Evolutionary conservation across 2,888 invertebrate species (phyloP).

Genomic region (Leuctra nigra): DNA sequence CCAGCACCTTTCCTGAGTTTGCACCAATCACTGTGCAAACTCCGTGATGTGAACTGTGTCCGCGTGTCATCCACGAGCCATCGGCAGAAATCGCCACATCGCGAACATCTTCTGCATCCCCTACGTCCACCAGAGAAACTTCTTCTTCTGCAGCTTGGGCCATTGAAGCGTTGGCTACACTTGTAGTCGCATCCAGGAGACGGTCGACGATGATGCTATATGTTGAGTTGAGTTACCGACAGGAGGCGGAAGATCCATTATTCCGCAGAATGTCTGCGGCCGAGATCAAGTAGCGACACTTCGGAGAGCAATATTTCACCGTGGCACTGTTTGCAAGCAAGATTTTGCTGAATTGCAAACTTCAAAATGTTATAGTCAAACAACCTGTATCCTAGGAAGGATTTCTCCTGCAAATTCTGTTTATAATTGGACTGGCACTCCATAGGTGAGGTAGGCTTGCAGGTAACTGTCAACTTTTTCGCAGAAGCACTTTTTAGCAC

Average conservation of each 20-base stretch:
- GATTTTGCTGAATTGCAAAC: constrained; percentile 32
- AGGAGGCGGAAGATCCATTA: constrained; percentile 17
- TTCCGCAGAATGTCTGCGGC: constrained; percentile 20
- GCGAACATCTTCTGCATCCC: neutral
- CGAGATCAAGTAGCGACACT: constrained; percentile 5
- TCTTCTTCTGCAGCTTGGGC: constrained; percentile 9
- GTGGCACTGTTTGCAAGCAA: constrained; percentile 9
- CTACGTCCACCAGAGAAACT: neutral
- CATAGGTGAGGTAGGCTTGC: neutral
- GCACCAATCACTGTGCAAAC: constrained; percentile 12
- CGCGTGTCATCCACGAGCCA: constrained; percentile 13
- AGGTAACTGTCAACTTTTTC: neutral
- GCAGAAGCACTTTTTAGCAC: neutral
- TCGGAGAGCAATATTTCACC: constrained; percentile 7
- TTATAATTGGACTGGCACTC: neutral
- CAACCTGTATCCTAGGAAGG: neutral
- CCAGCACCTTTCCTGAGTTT: constrained; percentile 12
- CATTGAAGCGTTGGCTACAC: constrained; percentile 2
- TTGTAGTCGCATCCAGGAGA: neutral
- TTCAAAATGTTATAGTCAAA: constrained; percentile 33
- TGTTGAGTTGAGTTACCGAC: neutral
- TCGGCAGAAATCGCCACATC: constrained; percentile 7
- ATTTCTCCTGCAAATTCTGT: neutral
- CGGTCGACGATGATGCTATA: constrained; percentile 2
- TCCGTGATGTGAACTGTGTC: constrained; percentile 7